Conservation (phyloP, 2,888 invertebrate genomes). For the Syrista parreyssii region DNA sequence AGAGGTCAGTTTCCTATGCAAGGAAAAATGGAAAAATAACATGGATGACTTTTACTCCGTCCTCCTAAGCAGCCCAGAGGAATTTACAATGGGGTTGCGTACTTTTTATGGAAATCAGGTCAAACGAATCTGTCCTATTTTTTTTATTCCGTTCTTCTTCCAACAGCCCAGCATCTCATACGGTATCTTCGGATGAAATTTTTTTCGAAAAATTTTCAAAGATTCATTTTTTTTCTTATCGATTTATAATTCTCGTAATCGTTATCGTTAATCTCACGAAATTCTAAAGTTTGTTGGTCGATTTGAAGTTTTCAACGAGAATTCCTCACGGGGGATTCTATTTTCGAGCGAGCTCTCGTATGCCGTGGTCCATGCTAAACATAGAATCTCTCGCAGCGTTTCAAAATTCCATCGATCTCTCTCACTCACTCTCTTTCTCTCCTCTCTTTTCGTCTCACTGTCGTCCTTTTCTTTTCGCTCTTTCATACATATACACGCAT, state of each 20-base stretch:
- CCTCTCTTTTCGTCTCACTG: neutral
- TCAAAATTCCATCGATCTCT: constrained; percentile 28
- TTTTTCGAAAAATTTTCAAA: neutral
- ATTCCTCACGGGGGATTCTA: constrained; percentile 55
- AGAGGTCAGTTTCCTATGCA: constrained; percentile 72
- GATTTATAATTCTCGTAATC: neutral
- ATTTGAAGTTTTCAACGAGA: constrained; percentile 6
- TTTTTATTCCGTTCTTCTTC: neutral
- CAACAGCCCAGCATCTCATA: neutral
- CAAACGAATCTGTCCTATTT: neutral
- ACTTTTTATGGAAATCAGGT: neutral
- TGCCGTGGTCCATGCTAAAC: constrained; percentile 48
- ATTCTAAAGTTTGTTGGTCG: neutral
- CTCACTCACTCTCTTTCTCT: neutral
- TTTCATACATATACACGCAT: neutral
- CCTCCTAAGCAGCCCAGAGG: neutral
- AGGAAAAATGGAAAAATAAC: neutral
- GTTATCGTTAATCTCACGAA: neutral
- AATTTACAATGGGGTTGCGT: neutral
- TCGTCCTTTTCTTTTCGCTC: neutral
- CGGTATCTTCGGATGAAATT: neutral
- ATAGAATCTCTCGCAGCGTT: constrained; percentile 40
- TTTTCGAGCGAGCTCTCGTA: constrained; percentile 58
- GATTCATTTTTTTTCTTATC: neutral
- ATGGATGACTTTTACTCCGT: neutral